A percentile compares a stretch with the other conserved stretches of the same genome.
Conservation (phyloP, 2,113 vertebrate genomes). For the Salvelinus fontinalis region DNA sequence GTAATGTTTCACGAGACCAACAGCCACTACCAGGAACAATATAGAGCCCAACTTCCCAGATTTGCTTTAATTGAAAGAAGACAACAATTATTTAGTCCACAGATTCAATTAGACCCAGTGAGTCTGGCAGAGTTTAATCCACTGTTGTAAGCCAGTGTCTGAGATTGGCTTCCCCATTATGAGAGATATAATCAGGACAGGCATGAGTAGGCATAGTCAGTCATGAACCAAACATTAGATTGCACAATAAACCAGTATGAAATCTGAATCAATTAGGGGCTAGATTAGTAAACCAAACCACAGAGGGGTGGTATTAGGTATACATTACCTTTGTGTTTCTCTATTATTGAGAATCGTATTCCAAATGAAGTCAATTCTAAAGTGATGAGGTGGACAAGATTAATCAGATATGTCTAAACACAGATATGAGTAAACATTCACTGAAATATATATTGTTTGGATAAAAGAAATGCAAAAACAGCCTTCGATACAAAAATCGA, state of each 20-base stretch:
- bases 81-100: constrained; percentile 28
- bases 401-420: not conserved
- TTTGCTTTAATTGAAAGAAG: constrained; percentile 17
- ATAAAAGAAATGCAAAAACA: too few relatives aligned
- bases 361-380: not conserved
- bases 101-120: constrained; percentile 34
- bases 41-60: not conserved
- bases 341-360: too few relatives aligned
- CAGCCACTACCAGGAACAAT: not conserved
- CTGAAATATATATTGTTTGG: constrained; percentile 52
- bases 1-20: not conserved
- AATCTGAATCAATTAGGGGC: not conserved
- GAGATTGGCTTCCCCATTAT: constrained; percentile 20
- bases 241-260: not conserved
- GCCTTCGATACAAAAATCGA: too few relatives aligned
- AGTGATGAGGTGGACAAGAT: not conserved
- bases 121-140: constrained; percentile 36
- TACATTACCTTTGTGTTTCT: not conserved
- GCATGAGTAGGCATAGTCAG: constrained; percentile 11
- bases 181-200: constrained; percentile 27
- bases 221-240: constrained; percentile 26
- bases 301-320: not conserved
- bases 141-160: constrained; percentile 25
- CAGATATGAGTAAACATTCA: constrained; percentile 19
- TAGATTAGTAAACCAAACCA: not conserved